Evolutionary conservation across 2,888 invertebrate genomes (phyloP).

Genomic region (Cancer borealis): DNA sequence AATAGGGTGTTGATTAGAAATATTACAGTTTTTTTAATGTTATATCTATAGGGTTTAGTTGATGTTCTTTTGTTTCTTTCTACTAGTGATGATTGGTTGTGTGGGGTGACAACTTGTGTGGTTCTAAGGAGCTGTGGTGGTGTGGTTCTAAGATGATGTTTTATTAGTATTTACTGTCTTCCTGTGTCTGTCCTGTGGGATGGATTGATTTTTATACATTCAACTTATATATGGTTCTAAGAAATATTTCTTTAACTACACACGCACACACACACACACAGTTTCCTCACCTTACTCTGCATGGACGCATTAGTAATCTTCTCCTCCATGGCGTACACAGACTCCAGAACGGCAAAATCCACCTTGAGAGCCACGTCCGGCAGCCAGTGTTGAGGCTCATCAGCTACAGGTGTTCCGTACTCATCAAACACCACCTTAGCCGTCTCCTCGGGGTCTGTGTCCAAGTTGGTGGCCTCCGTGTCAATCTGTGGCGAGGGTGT

Average conservation of each 20-base stretch:
- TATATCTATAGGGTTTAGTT: too few species aligned
- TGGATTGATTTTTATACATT: too few species aligned
- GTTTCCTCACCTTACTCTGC: conserved; percentile 87
- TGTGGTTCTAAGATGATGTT: too few species aligned
- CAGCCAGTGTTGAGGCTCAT: conserved; percentile 82
- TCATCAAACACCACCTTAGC: conserved; percentile 69
- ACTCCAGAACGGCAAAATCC: conserved; percentile 88
- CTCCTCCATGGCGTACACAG: conserved; percentile 93
- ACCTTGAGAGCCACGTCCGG: conserved; percentile 88
- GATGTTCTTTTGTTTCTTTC: too few species aligned
- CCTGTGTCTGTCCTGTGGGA: too few species aligned
- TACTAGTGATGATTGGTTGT: too few species aligned
- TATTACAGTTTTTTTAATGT: too few species aligned
- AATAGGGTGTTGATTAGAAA: too few species aligned
- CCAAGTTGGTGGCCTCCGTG: conserved; percentile 67
- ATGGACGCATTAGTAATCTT: conserved; percentile 92
- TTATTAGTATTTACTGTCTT: too few species aligned
- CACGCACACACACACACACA: background rate
- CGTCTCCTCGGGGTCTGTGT: conserved; percentile 78
- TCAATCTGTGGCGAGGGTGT: conserved; percentile 63
- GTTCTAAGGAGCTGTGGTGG: too few species aligned
- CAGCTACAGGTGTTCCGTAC: conserved; percentile 78
- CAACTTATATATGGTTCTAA: too few species aligned
- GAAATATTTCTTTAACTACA: background rate
- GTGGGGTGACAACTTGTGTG: too few species aligned